Conservation (phyloP, 2,888 invertebrate genomes). For the Agriopis aurantiaria region DNA sequence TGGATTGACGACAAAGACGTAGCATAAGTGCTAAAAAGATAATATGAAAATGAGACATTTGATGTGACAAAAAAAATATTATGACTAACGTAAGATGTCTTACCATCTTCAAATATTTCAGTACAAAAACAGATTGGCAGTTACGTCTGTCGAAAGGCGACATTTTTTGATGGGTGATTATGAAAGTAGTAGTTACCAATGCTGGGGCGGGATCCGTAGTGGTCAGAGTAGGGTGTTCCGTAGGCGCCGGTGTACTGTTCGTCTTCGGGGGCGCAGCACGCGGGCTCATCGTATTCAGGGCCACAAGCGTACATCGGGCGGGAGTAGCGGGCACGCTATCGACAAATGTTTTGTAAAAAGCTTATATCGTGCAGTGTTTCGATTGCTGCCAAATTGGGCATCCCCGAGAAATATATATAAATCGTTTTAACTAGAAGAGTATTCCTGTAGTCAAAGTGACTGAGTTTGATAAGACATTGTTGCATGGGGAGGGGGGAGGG, state of each 20-base stretch:
- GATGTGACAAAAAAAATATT: neutral
- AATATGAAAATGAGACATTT: neutral
- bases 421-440: too few relatives aligned
- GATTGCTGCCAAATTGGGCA: too few relatives aligned
- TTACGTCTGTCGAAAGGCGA: neutral
- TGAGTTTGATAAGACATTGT: too few relatives aligned
- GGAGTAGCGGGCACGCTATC: conserved; percentile 89
- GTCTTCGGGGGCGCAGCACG: conserved; percentile 96
- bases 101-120: neutral
- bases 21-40: neutral
- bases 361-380: too few relatives aligned
- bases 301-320: conserved; percentile 89
- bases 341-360: neutral
- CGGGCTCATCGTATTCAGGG: conserved; percentile 97
- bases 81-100: neutral
- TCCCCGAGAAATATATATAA: too few relatives aligned
- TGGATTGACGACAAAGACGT: neutral
- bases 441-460: too few relatives aligned
- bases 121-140: neutral
- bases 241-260: conserved; percentile 97
- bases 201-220: conserved; percentile 95
- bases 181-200: conserved; percentile 83
- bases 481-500: too few relatives aligned
- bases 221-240: conserved; percentile 96
- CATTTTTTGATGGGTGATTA: neutral